A percentile compares a stretch with the other conserved stretches of the same genome.
Evolutionary conservation across 2,797 vertebrate genomes (phyloP).

Genomic region (Paratrypauchen microcephalus): DNA sequence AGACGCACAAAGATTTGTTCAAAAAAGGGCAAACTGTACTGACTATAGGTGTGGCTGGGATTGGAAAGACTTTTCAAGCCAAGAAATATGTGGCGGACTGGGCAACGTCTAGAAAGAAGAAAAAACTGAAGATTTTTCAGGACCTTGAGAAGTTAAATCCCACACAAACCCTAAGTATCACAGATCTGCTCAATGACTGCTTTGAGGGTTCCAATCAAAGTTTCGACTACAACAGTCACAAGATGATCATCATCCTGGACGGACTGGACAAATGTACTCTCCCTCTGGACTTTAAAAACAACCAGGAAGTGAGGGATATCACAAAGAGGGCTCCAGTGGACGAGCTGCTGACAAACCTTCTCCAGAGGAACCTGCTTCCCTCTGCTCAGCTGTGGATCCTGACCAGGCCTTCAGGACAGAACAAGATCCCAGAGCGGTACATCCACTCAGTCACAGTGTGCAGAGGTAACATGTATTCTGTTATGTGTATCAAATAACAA

Average conservation of each 20-base stretch:
- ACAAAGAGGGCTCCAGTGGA: neutral
- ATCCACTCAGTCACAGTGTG: conserved; percentile 35
- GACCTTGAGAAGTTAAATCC: neutral
- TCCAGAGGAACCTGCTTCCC: conserved; percentile 34
- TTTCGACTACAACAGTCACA: neutral
- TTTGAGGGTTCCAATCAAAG: neutral
- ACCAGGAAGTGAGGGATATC: conserved; percentile 11
- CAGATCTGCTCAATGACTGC: neutral
- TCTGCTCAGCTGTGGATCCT: conserved; percentile 43
- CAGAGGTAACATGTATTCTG: conserved; percentile 15
- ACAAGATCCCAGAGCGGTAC: conserved; percentile 17
- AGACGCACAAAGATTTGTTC: neutral
- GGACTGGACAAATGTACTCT: conserved; percentile 55
- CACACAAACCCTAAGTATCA: neutral
- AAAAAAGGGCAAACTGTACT: conserved; percentile 22
- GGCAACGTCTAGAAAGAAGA: conserved; percentile 35
- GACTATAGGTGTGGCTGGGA: conserved; percentile 57
- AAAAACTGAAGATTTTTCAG: neutral
- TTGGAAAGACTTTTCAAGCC: conserved; percentile 53
- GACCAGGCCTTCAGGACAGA: conserved; percentile 23
- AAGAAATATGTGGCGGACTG: conserved; percentile 60
- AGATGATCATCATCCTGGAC: conserved; percentile 58
- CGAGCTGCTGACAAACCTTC: conserved; percentile 45
- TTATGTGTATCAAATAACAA: too few species aligned
- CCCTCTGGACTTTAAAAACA: conserved; percentile 48